A percentile compares a stretch with the other conserved stretches of the same genome.
Conservation (phyloP, 1,140 invertebrate species). For the Sarcophaga bullata region DNA sequence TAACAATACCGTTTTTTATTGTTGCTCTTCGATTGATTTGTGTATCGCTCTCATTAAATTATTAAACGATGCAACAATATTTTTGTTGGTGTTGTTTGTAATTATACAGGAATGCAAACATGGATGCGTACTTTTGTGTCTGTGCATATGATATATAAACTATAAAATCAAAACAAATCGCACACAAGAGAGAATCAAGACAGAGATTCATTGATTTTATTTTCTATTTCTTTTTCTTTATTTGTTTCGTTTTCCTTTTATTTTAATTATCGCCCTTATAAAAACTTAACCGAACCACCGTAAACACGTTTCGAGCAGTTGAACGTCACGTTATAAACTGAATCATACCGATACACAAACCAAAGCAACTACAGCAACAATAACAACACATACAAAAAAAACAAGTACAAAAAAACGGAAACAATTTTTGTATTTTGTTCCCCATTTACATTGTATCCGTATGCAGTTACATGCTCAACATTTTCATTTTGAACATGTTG, state of each 20-base stretch:
- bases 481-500: conserved; percentile 2
- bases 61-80: not conserved
- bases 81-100: not conserved
- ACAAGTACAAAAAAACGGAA: not conserved
- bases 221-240: not conserved
- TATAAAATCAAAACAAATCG: conserved; percentile 1
- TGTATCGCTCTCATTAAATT: not conserved
- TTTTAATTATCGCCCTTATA: not conserved
- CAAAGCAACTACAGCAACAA: not conserved
- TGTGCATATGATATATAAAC: not conserved
- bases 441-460: conserved; percentile 19
- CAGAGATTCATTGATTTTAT: conserved; percentile 15
- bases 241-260: not conserved
- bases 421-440: not conserved
- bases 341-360: conserved; percentile 16
- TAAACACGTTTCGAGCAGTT: conserved; percentile 25
- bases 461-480: conserved; percentile 34
- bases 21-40: too few relatives aligned
- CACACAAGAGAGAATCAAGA: not conserved
- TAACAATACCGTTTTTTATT: not conserved
- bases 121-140: not conserved
- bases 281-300: not conserved
- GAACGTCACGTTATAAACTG: conserved; percentile 29
- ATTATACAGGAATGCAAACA: too few relatives aligned
- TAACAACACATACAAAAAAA: not conserved